Percentiles rank a stretch among this genome's conserved stretches.
These are phyloP conservation scores for Cephus nigrinus DNA, from an alignment of 2,888 invertebrate genomes.

Conservation along the genomic window DNA sequence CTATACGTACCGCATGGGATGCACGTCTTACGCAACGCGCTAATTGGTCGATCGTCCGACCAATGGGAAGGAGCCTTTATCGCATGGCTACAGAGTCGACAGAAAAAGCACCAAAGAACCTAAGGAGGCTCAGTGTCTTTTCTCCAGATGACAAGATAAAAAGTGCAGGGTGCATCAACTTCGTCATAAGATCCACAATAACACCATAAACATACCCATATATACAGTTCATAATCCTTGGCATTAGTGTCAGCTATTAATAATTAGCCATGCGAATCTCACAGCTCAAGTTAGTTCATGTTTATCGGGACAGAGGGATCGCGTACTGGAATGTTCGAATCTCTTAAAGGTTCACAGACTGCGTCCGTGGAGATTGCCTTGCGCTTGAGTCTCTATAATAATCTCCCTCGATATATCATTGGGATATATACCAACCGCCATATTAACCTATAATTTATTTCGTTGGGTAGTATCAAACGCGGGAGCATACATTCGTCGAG, in stretches of 20 bases:
- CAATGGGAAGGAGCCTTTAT: background rate
- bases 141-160: background rate
- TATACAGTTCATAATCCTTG: background rate
- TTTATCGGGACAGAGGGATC: conserved; percentile 23
- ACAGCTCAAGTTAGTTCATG: conserved; percentile 36
- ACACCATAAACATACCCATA: background rate
- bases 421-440: no score
- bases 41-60: background rate
- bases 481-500: conserved; percentile 2
- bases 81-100: background rate
- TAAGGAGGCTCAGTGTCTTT: background rate
- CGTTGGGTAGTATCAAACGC: background rate
- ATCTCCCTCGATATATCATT: background rate
- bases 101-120: background rate
- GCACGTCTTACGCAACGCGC: background rate
- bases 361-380: background rate
- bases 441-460: background rate
- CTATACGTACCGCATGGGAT: background rate
- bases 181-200: background rate
- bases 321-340: conserved; percentile 37
- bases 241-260: background rate
- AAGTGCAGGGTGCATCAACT: background rate
- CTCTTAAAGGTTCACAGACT: conserved; percentile 24
- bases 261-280: conserved; percentile 18
- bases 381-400: background rate